These are phyloP conservation scores for Pantherophis vulpinus DNA, from an alignment of 2,797 vertebrate genomes.

Conservation along the genomic window DNA sequence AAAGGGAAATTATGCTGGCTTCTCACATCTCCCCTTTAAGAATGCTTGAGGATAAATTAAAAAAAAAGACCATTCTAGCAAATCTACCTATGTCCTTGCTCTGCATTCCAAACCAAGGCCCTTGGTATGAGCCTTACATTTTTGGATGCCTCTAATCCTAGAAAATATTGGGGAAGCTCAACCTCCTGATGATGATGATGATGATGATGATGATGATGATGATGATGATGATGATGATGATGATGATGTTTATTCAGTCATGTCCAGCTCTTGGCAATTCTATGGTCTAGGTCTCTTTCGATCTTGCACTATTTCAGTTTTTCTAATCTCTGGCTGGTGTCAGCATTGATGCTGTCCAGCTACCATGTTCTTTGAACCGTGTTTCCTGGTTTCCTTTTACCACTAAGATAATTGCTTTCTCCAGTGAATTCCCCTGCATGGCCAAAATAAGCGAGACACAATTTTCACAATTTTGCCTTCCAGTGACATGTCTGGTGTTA, in stretches of 20 bases:
- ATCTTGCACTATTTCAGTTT: not conserved
- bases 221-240: no score
- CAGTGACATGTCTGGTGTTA: not conserved
- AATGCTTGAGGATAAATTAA: not conserved
- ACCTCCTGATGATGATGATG: not conserved
- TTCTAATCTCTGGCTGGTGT: not conserved
- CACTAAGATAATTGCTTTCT: not conserved
- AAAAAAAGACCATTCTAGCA: not conserved
- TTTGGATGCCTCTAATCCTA: not conserved
- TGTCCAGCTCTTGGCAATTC: not conserved
- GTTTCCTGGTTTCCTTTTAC: not conserved
- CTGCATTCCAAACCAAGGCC: not conserved
- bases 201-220: not conserved
- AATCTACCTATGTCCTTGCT: not conserved
- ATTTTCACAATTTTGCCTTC: not conserved
- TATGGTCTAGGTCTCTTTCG: not conserved
- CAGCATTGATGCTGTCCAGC: not conserved
- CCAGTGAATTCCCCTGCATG: not conserved
- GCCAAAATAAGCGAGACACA: not conserved
- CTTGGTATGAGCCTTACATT: not conserved
- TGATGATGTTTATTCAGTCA: not conserved
- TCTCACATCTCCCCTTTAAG: not conserved
- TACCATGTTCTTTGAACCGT: not conserved
- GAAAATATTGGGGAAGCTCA: not conserved
- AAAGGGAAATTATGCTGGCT: conserved; percentile 2